Conservation (phyloP, 2,888 invertebrate species). For the Eudemis profundana region DNA sequence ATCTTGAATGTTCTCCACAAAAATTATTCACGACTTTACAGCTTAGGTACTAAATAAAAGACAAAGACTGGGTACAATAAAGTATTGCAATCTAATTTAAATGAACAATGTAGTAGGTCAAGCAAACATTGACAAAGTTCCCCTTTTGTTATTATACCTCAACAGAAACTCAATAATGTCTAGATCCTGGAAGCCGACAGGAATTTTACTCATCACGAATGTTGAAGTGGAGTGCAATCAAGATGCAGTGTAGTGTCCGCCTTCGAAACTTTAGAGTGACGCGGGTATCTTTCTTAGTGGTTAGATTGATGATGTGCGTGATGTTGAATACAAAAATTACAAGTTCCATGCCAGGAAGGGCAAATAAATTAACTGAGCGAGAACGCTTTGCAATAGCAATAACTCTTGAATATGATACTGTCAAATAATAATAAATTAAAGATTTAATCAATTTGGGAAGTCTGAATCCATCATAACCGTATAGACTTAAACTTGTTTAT, state of each 20-base stretch:
- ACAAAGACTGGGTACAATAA: slow-evolving; percentile 14
- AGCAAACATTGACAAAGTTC: too few relatives aligned
- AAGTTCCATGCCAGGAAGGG: neutral
- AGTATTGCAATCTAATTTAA: slow-evolving; percentile 9
- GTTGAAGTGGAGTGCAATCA: slow-evolving; percentile 52
- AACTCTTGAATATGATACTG: slow-evolving; percentile 10
- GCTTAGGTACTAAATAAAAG: neutral
- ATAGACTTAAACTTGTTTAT: slow-evolving; percentile 27
- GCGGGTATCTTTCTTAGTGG: slow-evolving; percentile 78
- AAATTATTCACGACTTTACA: slow-evolving; percentile 31
- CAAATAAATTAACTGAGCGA: slow-evolving; percentile 7
- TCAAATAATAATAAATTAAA: slow-evolving; percentile 6
- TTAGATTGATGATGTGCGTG: slow-evolving; percentile 71
- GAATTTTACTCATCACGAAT: slow-evolving; percentile 25
- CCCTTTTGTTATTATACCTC: too few relatives aligned
- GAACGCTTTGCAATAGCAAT: slow-evolving; percentile 25
- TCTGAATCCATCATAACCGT: slow-evolving; percentile 8
- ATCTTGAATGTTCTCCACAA: slow-evolving; percentile 67
- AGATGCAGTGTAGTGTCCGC: slow-evolving; percentile 76
- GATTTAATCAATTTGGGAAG: slow-evolving; percentile 20
- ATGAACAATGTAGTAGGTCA: neutral
- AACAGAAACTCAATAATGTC: neutral
- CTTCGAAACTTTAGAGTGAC: slow-evolving; percentile 78
- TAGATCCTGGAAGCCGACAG: slow-evolving; percentile 16
- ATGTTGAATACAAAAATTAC: slow-evolving; percentile 67